A percentile compares a stretch with the other conserved stretches of the same genome.
Conservation (phyloP, 1,140 invertebrate species). For the Drosophila kohkoa region DNA sequence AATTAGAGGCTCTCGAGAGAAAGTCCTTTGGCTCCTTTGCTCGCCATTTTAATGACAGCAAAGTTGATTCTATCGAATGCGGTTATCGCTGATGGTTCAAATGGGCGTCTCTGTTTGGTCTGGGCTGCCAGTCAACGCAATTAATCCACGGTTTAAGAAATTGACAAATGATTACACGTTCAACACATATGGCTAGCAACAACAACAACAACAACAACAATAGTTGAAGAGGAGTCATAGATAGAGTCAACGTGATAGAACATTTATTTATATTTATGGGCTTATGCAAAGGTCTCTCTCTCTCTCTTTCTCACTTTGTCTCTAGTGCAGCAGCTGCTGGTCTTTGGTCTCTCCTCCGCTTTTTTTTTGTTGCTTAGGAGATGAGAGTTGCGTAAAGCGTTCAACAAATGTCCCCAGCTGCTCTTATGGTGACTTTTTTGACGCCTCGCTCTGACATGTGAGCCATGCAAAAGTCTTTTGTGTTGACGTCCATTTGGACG, state of each 20-base stretch:
- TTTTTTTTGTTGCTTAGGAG: conserved; percentile 16
- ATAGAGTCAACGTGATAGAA: conserved; percentile 16
- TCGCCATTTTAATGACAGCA: conserved; percentile 59
- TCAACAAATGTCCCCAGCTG: conserved; percentile 51
- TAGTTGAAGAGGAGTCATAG: background rate
- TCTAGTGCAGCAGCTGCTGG: background rate
- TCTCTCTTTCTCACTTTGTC: background rate
- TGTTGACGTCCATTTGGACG: conserved; percentile 72
- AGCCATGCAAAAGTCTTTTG: conserved; percentile 38
- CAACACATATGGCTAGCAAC: conserved; percentile 61
- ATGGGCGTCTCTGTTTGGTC: background rate
- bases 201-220: conserved; percentile 19
- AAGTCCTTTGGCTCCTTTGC: conserved; percentile 7
- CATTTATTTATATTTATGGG: conserved; percentile 29
- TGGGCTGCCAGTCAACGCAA: conserved; percentile 57
- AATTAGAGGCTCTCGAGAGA: conserved; percentile 48
- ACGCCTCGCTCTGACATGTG: conserved; percentile 47
- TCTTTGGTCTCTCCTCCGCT: background rate
- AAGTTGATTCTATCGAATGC: conserved; percentile 20
- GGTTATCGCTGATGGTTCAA: conserved; percentile 61
- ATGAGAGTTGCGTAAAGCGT: conserved; percentile 38
- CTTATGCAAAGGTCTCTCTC: conserved; percentile 48
- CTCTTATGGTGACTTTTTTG: conserved; percentile 36
- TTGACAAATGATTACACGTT: conserved; percentile 80
- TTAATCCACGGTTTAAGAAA: conserved; percentile 81